Evolutionary conservation across 2,888 invertebrate species (phyloP).

Genomic region (Andricus curvator): DNA sequence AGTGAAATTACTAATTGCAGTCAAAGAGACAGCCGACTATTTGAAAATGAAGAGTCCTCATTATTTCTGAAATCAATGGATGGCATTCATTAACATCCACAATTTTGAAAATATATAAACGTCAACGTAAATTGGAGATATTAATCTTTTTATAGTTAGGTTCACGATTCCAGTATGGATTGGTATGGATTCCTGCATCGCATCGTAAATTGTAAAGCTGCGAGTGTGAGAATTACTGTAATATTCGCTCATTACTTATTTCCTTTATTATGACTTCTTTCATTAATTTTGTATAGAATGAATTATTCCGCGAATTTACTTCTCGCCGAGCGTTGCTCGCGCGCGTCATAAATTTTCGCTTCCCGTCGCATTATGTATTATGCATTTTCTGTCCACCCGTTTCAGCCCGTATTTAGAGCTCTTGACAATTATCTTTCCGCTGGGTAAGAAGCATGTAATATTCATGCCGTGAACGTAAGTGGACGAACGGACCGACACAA

Average conservation of each 20-base stretch:
- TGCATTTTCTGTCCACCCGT: constrained; percentile 74
- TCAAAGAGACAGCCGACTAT: neutral
- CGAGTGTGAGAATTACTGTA: constrained; percentile 16
- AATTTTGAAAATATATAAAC: neutral
- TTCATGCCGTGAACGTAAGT: constrained; percentile 73
- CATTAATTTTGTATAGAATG: constrained; percentile 31
- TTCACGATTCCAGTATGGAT: constrained; percentile 1
- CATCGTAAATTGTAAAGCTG: neutral
- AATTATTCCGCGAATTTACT: constrained; percentile 34
- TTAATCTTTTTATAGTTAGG: neutral
- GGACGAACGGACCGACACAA: constrained; percentile 69
- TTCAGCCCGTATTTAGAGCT: constrained; percentile 71
- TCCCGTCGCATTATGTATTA: constrained; percentile 73
- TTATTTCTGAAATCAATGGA: neutral
- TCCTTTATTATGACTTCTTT: constrained; percentile 37
- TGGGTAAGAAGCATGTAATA: constrained; percentile 78
- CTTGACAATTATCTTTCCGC: constrained; percentile 78
- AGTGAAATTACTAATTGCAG: neutral
- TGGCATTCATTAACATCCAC: neutral
- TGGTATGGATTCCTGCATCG: neutral
- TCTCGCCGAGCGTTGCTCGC: constrained; percentile 45
- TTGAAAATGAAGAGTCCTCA: neutral
- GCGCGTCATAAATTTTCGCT: constrained; percentile 70
- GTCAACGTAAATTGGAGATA: neutral
- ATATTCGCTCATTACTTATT: constrained; percentile 18